phyloP scores from a whole-genome alignment of 2,113 vertebrate species.

The Acanthochromis polyacanthus region DNA sequence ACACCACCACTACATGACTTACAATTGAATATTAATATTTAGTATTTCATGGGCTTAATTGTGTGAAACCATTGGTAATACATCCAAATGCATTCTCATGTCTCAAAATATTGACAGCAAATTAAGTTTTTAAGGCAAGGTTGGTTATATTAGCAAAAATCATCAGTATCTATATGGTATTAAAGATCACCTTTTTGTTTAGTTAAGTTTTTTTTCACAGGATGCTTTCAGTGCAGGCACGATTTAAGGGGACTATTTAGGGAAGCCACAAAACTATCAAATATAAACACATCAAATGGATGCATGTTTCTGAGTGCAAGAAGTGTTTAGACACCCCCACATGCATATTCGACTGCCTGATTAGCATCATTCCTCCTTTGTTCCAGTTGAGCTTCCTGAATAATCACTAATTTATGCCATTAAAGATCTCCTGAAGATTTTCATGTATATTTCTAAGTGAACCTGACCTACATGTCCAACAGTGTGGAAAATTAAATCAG shows the following conservation, averaged over 20 bases:
- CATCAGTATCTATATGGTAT: background rate
- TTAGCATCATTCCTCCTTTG: conserved; percentile 44
- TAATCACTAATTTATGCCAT: conserved; percentile 72
- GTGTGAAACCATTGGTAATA: background rate
- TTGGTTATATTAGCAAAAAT: background rate
- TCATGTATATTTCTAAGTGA: conserved; percentile 36
- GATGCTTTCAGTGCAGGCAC: background rate
- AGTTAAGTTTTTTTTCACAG: background rate
- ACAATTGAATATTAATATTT: too few species aligned
- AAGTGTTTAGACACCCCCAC: conserved; percentile 23
- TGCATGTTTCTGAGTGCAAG: conserved; percentile 2
- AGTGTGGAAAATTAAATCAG: conserved; percentile 76
- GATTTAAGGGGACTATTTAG: background rate
- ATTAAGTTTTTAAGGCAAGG: background rate
- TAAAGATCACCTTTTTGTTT: background rate
- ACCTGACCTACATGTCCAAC: conserved; percentile 70
- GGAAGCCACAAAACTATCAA: background rate
- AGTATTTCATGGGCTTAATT: background rate
- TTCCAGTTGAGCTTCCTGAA: conserved; percentile 45
- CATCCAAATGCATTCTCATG: too few species aligned
- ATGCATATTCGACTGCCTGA: conserved; percentile 27
- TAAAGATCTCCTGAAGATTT: conserved; percentile 52
- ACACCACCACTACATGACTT: background rate
- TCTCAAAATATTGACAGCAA: too few species aligned
- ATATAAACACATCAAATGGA: conserved; percentile 17